Evolutionary conservation across 2,888 invertebrate species (phyloP).

Genomic region (Heteropelma amictum): DNA sequence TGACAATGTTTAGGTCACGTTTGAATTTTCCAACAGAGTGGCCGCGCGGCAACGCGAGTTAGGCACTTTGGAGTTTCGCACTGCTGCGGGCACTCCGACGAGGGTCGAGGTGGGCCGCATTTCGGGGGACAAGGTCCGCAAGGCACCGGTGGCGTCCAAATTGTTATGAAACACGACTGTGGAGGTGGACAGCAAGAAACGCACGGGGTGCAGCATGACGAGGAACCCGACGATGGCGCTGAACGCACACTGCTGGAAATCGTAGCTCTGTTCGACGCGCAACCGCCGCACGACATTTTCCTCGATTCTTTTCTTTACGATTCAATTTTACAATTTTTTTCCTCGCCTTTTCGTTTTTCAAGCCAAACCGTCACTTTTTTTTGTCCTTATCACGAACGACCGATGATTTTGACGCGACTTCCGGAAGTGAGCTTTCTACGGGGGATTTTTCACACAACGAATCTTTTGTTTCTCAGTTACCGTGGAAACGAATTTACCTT

Average conservation of each 20-base stretch:
- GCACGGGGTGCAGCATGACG: constrained; percentile 60
- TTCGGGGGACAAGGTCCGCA: constrained; percentile 67
- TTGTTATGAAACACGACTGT: constrained; percentile 64
- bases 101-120: constrained; percentile 63
- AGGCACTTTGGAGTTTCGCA: constrained; percentile 59
- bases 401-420: constrained; percentile 41
- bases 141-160: constrained; percentile 68
- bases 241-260: constrained; percentile 76
- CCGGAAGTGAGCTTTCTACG: too few relatives aligned
- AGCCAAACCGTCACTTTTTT: not conserved
- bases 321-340: constrained; percentile 12
- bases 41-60: constrained; percentile 51
- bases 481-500: constrained; percentile 14
- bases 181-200: constrained; percentile 63
- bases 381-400: too few relatives aligned
- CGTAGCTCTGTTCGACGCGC: constrained; percentile 42
- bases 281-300: constrained; percentile 58
- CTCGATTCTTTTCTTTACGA: constrained; percentile 49
- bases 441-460: not conserved
- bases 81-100: constrained; percentile 49
- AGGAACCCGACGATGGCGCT: constrained; percentile 74
- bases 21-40: constrained; percentile 56
- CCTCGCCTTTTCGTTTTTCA: not conserved
- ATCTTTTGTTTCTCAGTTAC: constrained; percentile 16
- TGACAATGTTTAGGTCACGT: constrained; percentile 34